phyloP scores from a whole-genome alignment of 2,888 invertebrate genomes.

The Helobdella robusta region DNA sequence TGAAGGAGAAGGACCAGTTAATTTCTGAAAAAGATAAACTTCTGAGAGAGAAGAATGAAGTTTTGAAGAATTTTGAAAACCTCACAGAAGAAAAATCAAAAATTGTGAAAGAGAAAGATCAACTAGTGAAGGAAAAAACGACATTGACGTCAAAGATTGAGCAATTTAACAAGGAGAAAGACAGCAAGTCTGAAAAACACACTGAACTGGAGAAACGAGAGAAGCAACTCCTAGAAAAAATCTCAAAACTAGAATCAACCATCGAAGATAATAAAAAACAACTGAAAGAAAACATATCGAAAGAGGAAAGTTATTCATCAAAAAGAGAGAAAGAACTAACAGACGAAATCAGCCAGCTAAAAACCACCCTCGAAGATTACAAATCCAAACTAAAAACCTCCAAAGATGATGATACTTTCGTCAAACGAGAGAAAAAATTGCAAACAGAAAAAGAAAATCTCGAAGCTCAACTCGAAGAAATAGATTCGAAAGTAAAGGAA shows the following conservation, averaged over 20 bases:
- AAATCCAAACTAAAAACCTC: constrained; percentile 5
- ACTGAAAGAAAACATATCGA: neutral
- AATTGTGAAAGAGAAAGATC: constrained; percentile 41
- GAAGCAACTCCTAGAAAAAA: constrained; percentile 33
- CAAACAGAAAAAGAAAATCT: constrained; percentile 58
- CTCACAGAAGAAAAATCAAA: constrained; percentile 35
- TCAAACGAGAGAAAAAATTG: constrained; percentile 63
- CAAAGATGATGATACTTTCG: constrained; percentile 41
- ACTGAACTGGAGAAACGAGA: no score
- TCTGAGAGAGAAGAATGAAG: constrained; percentile 62
- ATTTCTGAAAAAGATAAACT: constrained; percentile 70
- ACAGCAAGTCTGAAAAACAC: constrained; percentile 35
- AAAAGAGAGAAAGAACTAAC: no score
- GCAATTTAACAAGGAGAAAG: neutral
- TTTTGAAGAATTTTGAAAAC: constrained; percentile 52
- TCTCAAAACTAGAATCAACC: neutral
- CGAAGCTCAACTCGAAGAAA: constrained; percentile 52
- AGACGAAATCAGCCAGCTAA: no score
- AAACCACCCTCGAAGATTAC: constrained; percentile 11
- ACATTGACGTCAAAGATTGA: neutral
- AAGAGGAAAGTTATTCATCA: neutral
- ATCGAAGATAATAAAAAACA: no score
- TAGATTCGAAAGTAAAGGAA: constrained; percentile 19
- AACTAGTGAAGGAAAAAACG: constrained; percentile 33
- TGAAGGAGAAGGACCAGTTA: constrained; percentile 41